phyloP scores from a whole-genome alignment of 1,140 invertebrate genomes.

The Nephila pilipes region DNA sequence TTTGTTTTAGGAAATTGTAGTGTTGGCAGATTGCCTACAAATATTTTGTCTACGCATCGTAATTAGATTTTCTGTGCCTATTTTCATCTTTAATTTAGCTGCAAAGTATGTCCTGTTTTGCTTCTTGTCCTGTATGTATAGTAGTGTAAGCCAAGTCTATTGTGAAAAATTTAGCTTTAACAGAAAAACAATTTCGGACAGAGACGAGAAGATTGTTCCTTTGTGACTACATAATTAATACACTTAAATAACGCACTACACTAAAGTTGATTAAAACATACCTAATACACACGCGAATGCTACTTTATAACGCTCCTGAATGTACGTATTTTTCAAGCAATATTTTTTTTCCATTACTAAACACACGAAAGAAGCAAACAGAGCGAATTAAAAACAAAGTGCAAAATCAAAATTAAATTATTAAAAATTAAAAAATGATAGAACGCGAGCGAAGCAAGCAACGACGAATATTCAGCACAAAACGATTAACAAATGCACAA shows the following conservation, averaged over 20 bases:
- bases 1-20: too few relatives aligned
- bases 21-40: too few relatives aligned
- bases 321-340: constrained; percentile 37
- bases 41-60: too few relatives aligned
- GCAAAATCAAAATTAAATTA: constrained; percentile 32
- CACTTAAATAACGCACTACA: constrained; percentile 55
- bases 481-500: constrained; percentile 64
- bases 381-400: constrained; percentile 21
- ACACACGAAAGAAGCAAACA: constrained; percentile 59
- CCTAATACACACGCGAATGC: constrained; percentile 57
- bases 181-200: too few relatives aligned
- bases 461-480: constrained; percentile 54
- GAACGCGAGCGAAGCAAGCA: constrained; percentile 62
- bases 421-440: constrained; percentile 14
- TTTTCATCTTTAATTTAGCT: too few relatives aligned
- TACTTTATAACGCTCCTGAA: constrained; percentile 35
- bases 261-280: constrained; percentile 40
- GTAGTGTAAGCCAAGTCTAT: too few relatives aligned
- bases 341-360: constrained; percentile 36
- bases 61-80: too few relatives aligned
- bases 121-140: too few relatives aligned
- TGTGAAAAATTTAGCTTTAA: too few relatives aligned
- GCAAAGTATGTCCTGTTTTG: too few relatives aligned
- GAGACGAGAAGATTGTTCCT: constrained; percentile 29
- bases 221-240: constrained; percentile 18